Conservation (phyloP, 2,113 vertebrate genomes). For the Varanus komodoensis region DNA sequence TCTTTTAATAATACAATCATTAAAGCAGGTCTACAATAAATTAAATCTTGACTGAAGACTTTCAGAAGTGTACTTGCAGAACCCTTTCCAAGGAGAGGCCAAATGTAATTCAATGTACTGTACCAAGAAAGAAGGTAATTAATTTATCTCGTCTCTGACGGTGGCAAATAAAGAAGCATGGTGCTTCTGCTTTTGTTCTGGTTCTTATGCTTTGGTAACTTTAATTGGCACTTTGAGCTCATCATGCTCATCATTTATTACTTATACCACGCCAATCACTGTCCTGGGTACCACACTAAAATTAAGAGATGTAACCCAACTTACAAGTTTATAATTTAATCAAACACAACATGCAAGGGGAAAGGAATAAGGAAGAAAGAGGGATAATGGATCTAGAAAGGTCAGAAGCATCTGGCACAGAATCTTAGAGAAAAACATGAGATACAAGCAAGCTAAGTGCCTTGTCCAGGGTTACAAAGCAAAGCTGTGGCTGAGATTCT, state of each 20-base stretch:
- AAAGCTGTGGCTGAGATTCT: background rate
- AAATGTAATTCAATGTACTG: conserved; percentile 35
- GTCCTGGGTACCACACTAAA: background rate
- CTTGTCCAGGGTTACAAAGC: background rate
- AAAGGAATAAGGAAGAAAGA: background rate
- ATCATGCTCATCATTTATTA: background rate
- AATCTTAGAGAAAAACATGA: background rate
- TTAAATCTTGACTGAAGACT: conserved; percentile 28
- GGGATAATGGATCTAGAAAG: background rate
- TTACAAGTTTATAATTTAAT: conserved; percentile 7
- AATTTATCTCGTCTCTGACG: conserved; percentile 13
- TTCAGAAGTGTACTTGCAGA: conserved; percentile 30
- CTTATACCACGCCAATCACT: background rate
- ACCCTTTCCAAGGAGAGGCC: conserved; percentile 5
- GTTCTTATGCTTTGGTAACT: background rate
- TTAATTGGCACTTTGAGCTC: conserved; percentile 14
- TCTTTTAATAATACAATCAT: conserved; percentile 2
- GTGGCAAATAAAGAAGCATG: conserved; percentile 12
- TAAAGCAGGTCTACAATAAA: conserved; percentile 1
- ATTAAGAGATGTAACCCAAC: background rate
- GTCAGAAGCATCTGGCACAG: background rate
- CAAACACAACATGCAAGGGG: background rate
- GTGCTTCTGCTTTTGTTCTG: conserved; percentile 27
- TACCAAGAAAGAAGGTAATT: conserved; percentile 26
- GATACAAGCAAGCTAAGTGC: background rate